Conservation (phyloP, 2,797 vertebrate genomes). For the Melanotaenia boesemani region DNA sequence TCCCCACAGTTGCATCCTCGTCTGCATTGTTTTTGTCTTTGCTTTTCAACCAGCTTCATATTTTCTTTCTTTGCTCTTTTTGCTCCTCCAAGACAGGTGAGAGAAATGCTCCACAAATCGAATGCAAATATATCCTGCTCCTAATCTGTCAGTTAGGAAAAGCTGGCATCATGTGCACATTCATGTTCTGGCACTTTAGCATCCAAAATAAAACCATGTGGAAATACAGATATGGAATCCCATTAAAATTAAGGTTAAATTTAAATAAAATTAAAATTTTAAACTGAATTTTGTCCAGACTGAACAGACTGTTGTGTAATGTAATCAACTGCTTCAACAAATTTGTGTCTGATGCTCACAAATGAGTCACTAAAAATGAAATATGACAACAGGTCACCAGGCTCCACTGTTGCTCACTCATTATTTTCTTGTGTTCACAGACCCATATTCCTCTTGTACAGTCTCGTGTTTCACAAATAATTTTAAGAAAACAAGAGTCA, state of each 20-base stretch:
- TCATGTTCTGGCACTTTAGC: neutral
- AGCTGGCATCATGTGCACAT: neutral
- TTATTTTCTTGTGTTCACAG: neutral
- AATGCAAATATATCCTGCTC: conserved; percentile 16
- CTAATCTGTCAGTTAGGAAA: conserved; percentile 7
- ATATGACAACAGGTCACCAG: neutral
- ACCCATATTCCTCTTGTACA: neutral
- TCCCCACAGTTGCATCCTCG: conserved; percentile 37
- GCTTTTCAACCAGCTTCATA: neutral
- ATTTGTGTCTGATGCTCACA: neutral
- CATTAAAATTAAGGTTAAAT: neutral
- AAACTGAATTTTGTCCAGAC: neutral
- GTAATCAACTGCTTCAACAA: neutral
- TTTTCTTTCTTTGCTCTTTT: neutral
- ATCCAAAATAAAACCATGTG: neutral
- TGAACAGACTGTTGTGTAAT: neutral
- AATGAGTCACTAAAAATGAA: neutral
- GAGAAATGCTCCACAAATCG: neutral
- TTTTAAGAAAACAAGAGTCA: neutral
- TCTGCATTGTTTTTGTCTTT: conserved; percentile 19
- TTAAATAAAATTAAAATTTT: neutral
- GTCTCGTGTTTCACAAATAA: neutral
- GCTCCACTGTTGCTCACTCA: neutral
- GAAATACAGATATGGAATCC: neutral
- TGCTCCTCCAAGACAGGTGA: conserved; percentile 4